phyloP scores from a whole-genome alignment of 2,113 vertebrate genomes.

The Holacanthus passer region DNA sequence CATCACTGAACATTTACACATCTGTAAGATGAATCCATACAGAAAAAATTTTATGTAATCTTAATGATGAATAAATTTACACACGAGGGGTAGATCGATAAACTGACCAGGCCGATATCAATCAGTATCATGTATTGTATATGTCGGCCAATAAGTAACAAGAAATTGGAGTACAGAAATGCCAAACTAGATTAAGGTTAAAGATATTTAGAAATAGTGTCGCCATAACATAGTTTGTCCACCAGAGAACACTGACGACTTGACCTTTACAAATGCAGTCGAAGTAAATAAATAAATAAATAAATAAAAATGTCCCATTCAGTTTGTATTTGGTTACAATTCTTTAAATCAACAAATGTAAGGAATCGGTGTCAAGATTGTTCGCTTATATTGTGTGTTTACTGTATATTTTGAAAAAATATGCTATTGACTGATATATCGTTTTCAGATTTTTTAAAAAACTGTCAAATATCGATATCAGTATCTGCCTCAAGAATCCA shows the following conservation, averaged over 20 bases:
- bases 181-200: neutral
- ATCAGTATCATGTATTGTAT: too few relatives aligned
- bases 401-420: neutral
- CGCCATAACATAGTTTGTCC: neutral
- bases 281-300: neutral
- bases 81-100: neutral
- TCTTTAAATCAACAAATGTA: neutral
- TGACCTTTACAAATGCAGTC: too few relatives aligned
- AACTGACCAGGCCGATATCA: neutral
- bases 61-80: neutral
- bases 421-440: neutral
- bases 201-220: neutral
- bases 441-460: neutral
- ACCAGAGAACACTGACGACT: neutral
- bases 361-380: neutral
- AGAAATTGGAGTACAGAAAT: neutral
- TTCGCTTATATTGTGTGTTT: neutral
- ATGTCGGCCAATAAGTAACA: too few relatives aligned
- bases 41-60: neutral
- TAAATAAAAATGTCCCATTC: neutral
- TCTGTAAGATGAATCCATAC: neutral
- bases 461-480: neutral
- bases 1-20: neutral
- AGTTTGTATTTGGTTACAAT: neutral
- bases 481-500: neutral